Evolutionary conservation across 1,140 invertebrate species (phyloP).

Genomic region (Macrosteles quadrilineatus): DNA sequence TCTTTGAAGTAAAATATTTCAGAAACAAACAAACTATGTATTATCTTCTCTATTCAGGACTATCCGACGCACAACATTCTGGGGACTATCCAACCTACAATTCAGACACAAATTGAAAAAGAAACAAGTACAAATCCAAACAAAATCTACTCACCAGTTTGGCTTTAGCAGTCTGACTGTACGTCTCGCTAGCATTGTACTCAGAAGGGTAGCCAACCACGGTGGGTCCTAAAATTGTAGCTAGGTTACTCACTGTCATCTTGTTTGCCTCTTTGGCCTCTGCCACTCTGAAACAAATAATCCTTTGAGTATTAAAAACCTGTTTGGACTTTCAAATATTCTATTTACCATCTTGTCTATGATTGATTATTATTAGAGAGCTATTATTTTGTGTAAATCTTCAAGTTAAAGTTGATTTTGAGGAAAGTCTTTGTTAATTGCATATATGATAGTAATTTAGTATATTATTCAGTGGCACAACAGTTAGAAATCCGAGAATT

Average conservation of each 20-base stretch:
- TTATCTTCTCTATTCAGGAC: neutral
- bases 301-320: too few species aligned
- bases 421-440: too few species aligned
- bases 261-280: slow-evolving; percentile 65
- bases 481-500: too few species aligned
- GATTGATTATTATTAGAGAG: too few species aligned
- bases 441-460: too few species aligned
- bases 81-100: neutral
- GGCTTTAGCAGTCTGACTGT: slow-evolving; percentile 36
- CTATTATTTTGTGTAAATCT: too few species aligned
- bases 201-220: slow-evolving; percentile 76
- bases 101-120: neutral
- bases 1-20: neutral
- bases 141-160: slow-evolving; percentile 1
- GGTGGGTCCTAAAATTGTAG: slow-evolving; percentile 83
- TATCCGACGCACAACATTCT: neutral
- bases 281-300: slow-evolving; percentile 59
- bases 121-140: too few species aligned
- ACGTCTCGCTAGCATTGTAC: slow-evolving; percentile 53
- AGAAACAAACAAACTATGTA: neutral
- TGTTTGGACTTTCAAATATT: too few species aligned
- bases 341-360: too few species aligned
- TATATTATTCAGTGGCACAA: too few species aligned
- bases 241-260: slow-evolving; percentile 77
- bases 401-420: too few species aligned